Base-by-base conservation (phyloP, 2,888 invertebrate genomes). In the Orthonychiurus folsomi region DNA sequence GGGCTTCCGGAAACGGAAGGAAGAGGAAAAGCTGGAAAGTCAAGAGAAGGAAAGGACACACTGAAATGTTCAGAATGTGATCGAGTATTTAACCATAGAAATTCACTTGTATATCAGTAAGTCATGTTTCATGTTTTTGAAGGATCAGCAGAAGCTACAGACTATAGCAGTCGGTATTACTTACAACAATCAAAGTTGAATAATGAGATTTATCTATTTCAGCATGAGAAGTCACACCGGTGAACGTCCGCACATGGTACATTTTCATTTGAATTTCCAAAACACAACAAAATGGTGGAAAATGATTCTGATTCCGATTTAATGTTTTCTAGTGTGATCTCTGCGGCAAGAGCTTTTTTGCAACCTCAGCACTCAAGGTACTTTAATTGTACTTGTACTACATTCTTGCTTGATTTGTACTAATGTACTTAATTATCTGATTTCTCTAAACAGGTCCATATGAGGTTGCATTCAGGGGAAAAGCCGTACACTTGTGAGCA, bases 31-130 rank as follows among this genome's bases (percentile, higher is more conserved):
- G n/a, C n/a, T n/a, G 63, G 53, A 68, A 67, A 53, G 71, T 72
- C 70, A 76, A 69, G 75, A 74, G 69, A 70, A 63, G 71, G 73
- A 62, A 71, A 74, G 57, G 76, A 76, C 62, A 78, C 79, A 63
- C 74, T 83, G 63, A 77, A 78, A 2, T 89, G 89, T 73, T 79
- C 80, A 2, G 81, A 85, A 71, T 93, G 93, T 73, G 82, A 82
- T 15, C 79, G 88, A 21, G 82, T 85, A 61, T 92, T 92, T 75
- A 83, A 84, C 63, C 90, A 92, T 70, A 81, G 87, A 65, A 92
- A 91, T 77, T 91, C 92, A 9, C 78, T 91, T 59, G 83, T 89
- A 64, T 92, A 92, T 77, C 92, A 93, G n/a, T n/a, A n/a, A n/a
- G n/a, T n/a, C n/a, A n/a, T n/a, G n/a, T n/a, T n/a, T n/a, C n/a